A percentile compares a stretch with the other conserved stretches of the same genome.
Evolutionary conservation across 2,797 vertebrate genomes (phyloP).

Genomic region (Zenarchopterus dispar): DNA sequence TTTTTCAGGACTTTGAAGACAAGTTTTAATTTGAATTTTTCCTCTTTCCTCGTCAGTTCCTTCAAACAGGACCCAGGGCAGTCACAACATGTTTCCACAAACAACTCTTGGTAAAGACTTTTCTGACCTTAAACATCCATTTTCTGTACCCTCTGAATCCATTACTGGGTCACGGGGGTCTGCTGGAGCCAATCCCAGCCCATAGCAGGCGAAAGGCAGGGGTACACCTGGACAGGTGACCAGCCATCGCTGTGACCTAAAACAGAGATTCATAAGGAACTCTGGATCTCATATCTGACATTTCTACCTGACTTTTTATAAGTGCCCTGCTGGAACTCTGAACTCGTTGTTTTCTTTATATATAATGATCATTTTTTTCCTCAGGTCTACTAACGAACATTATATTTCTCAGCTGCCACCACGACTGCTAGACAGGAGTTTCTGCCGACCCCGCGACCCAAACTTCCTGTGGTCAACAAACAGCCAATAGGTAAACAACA

Average conservation of each 20-base stretch:
- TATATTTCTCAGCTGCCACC: constrained; percentile 77
- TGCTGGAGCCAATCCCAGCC: no score
- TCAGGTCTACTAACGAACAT: constrained; percentile 59
- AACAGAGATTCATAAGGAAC: constrained; percentile 40
- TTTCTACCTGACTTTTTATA: constrained; percentile 29
- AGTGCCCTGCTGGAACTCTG: constrained; percentile 6
- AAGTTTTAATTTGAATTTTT: constrained; percentile 49
- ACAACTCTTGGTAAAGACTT: constrained; percentile 76
- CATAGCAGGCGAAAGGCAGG: no score
- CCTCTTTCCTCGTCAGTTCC: constrained; percentile 68
- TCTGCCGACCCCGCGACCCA: constrained; percentile 63
- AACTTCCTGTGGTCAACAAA: constrained; percentile 64
- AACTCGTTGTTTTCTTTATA: constrained; percentile 14
- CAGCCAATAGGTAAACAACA: constrained; percentile 75
- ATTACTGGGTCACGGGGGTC: no score
- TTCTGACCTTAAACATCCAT: no score
- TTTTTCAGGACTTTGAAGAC: constrained; percentile 41
- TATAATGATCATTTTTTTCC: constrained; percentile 18
- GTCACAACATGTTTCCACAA: constrained; percentile 58
- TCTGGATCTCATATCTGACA: constrained; percentile 24
- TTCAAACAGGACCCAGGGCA: constrained; percentile 69
- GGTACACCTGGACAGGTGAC: no score
- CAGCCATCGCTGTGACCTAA: no score
- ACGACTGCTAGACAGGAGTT: constrained; percentile 69
- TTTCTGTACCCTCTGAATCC: no score